phyloP scores from a whole-genome alignment of 2,888 invertebrate species.

The Apamea sordens region DNA sequence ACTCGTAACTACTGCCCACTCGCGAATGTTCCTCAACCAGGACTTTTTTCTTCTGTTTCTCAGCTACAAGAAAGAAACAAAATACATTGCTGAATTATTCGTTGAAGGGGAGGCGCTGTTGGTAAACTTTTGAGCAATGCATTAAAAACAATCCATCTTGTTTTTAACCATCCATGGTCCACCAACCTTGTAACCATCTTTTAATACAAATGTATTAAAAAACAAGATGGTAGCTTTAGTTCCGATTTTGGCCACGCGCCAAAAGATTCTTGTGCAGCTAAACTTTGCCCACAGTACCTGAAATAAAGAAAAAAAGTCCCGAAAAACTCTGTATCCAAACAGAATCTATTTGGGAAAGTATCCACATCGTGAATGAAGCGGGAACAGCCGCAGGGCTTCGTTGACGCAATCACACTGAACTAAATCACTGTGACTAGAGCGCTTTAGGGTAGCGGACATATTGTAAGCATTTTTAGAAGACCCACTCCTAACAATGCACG shows the following conservation, averaged over 20 bases:
- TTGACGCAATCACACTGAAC: constrained; percentile 67
- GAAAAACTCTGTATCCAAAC: constrained; percentile 40
- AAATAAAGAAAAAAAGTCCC: not conserved
- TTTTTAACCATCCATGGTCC: too few relatives aligned
- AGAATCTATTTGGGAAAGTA: constrained; percentile 54
- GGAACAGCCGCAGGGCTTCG: constrained; percentile 52
- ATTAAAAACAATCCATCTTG: too few relatives aligned
- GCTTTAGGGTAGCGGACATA: constrained; percentile 35
- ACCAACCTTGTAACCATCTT: too few relatives aligned
- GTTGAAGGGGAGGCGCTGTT: not conserved
- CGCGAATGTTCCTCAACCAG: not conserved
- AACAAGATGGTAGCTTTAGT: not conserved
- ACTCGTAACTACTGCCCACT: too few relatives aligned
- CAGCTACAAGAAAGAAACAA: not conserved
- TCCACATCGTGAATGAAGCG: constrained; percentile 48
- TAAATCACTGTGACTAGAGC: constrained; percentile 62
- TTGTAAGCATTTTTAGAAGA: constrained; percentile 6
- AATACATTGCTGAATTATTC: not conserved
- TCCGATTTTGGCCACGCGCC: not conserved
- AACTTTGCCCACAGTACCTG: not conserved
- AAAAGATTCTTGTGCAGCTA: not conserved
- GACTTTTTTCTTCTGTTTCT: not conserved
- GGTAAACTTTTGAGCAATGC: not conserved
- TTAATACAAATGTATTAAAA: not conserved
- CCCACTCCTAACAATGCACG: not conserved